phyloP scores from a whole-genome alignment of 1,140 invertebrate genomes.

The Brevipalpus yothersi region DNA sequence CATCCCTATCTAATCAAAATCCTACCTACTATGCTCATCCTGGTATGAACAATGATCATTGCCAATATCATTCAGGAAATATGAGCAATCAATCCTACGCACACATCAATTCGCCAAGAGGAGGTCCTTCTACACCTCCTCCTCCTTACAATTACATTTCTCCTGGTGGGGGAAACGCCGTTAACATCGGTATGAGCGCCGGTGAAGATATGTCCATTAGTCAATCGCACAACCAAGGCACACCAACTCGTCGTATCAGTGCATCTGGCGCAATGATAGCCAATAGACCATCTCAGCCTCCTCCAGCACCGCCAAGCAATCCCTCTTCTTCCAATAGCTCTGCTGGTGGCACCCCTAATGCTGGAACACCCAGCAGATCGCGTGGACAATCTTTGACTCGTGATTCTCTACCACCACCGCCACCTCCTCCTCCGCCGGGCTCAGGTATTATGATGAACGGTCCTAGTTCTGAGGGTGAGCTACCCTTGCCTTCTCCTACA shows the following conservation, averaged over 20 bases:
- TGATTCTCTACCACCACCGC: constrained; percentile 17
- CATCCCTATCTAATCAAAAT: not conserved
- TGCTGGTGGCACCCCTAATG: not conserved
- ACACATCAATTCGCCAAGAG: not conserved
- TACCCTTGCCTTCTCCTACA: not conserved
- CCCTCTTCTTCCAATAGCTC: constrained; percentile 11
- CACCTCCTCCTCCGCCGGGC: constrained; percentile 20
- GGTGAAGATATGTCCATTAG: not conserved
- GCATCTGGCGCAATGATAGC: constrained; percentile 21
- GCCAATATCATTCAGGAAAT: not conserved
- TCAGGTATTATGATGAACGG: constrained; percentile 1
- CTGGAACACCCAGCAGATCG: constrained; percentile 8
- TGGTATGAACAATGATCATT: not conserved
- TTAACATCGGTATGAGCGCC: not conserved
- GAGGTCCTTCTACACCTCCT: constrained; percentile 4
- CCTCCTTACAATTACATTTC: constrained; percentile 12
- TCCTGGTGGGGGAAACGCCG: constrained; percentile 17
- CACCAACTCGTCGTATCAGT: constrained; percentile 2
- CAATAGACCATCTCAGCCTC: constrained; percentile 47
- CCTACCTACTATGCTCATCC: not conserved
- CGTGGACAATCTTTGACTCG: constrained; percentile 1
- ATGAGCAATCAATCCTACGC: not conserved
- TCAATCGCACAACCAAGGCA: not conserved
- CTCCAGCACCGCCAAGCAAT: constrained; percentile 44
- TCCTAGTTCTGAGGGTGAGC: not conserved